phyloP scores from a whole-genome alignment of 2,797 vertebrate species.

The Apodemus agrarius region DNA sequence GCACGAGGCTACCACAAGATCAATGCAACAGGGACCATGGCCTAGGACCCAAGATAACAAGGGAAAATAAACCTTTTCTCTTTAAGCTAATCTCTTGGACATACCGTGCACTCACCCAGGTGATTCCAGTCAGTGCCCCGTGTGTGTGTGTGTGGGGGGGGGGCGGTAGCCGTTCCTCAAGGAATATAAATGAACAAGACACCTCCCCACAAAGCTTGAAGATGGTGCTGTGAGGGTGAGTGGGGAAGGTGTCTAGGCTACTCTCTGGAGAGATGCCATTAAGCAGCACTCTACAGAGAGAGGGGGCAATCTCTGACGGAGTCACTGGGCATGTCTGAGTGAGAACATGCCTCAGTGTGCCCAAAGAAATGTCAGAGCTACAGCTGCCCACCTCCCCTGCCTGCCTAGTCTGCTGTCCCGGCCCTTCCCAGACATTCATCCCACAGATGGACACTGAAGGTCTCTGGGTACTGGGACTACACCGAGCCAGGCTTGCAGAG shows the following conservation, averaged over 20 bases:
- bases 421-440: neutral
- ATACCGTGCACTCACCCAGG: neutral
- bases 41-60: neutral
- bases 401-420: too few species aligned
- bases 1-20: neutral
- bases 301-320: neutral
- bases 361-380: neutral
- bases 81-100: neutral
- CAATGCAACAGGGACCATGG: neutral
- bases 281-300: neutral
- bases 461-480: rapidly evolving
- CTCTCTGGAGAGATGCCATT: neutral
- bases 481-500: neutral
- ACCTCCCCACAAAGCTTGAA: too few species aligned
- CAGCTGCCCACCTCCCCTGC: neutral
- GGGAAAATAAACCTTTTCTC: neutral
- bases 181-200: neutral
- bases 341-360: neutral
- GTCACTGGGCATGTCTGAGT: rapidly evolving
- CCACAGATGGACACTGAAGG: neutral
- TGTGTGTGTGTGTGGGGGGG: too few species aligned
- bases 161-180: neutral
- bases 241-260: rapidly evolving
- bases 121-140: neutral
- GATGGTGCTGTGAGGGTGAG: neutral